Conservation (phyloP, 2,888 invertebrate species). For the Hanleya hanleyi region DNA sequence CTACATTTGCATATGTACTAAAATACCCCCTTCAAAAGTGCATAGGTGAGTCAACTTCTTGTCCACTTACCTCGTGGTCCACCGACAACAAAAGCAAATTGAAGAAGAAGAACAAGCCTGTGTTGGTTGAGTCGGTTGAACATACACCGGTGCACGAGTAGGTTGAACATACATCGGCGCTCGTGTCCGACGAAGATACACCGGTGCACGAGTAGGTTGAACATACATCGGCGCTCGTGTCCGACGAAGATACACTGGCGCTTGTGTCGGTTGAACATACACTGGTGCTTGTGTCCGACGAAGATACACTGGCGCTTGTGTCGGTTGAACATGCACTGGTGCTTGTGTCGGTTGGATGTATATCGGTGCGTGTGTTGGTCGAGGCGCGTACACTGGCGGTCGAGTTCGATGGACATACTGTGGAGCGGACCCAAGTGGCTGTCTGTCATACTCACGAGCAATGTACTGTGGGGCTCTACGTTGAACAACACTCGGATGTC, state of each 20-base stretch:
- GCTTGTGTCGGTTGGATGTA: neutral
- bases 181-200: neutral
- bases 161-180: neutral
- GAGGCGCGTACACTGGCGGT: neutral
- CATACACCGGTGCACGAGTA: neutral
- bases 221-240: neutral
- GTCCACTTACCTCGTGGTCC: neutral
- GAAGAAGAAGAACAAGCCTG: neutral
- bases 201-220: neutral
- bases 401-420: neutral
- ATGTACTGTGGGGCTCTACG: neutral
- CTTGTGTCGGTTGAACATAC: neutral
- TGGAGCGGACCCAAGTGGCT: neutral
- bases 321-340: neutral
- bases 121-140: neutral
- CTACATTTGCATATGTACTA: too few relatives aligned
- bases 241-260: neutral
- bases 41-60: too few relatives aligned
- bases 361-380: neutral
- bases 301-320: neutral
- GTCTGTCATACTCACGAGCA: neutral
- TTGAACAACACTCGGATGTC: neutral
- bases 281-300: neutral
- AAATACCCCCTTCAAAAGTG: too few relatives aligned
- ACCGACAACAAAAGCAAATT: slow-evolving; percentile 2